Evolutionary conservation across 2,113 vertebrate species (phyloP).

Genomic region (Tachuris rubrigastra): DNA sequence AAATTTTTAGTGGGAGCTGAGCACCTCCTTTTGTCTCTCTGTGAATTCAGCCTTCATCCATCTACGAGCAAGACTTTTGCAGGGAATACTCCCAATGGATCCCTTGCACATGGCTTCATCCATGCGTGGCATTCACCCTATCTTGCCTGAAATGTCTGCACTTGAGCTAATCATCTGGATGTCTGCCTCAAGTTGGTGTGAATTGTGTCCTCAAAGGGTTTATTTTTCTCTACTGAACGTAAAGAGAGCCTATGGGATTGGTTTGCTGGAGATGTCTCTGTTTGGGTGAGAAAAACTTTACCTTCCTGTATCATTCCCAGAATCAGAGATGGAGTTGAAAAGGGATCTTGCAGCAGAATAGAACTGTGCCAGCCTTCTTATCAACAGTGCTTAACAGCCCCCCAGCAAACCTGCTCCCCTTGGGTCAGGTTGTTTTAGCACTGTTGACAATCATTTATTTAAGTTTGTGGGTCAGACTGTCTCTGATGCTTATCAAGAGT

Average conservation of each 20-base stretch:
- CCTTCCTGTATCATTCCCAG: background rate
- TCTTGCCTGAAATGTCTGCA: background rate
- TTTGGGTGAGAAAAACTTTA: background rate
- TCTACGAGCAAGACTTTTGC: background rate
- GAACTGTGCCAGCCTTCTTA: background rate
- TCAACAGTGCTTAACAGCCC: background rate
- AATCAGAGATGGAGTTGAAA: background rate
- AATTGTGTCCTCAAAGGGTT: background rate
- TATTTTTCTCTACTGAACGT: background rate
- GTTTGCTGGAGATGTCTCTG: background rate
- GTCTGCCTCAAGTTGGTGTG: background rate
- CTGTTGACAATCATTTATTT: background rate
- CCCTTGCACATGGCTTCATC: background rate
- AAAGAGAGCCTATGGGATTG: background rate
- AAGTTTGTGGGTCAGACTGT: background rate
- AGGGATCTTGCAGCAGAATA: background rate
- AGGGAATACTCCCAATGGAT: background rate
- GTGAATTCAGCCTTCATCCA: background rate
- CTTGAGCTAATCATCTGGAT: background rate
- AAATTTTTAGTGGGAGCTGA: background rate
- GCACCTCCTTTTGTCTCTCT: background rate
- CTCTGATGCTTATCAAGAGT: background rate
- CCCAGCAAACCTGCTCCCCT: background rate
- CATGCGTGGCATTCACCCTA: fast-evolving
- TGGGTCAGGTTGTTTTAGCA: background rate